phyloP scores from a whole-genome alignment of 2,113 vertebrate genomes.

The Forbesichthys agassizii region DNA sequence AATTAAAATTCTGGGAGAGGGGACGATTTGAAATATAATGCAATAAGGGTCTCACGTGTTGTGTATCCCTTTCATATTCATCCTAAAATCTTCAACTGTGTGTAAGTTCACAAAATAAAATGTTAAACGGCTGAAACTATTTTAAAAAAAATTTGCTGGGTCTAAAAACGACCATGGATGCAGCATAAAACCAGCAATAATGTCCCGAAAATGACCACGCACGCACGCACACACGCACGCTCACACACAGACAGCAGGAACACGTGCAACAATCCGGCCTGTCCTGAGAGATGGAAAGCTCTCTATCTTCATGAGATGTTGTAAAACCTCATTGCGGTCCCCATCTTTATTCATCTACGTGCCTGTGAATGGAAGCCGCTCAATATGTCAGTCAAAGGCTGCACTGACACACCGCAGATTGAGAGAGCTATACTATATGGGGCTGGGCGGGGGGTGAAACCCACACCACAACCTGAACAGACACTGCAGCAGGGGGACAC shows the following conservation, averaged over 20 bases:
- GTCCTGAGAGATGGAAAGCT: constrained; percentile 13
- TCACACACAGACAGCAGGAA: constrained; percentile 8
- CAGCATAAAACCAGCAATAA: no score
- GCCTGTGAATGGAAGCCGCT: constrained; percentile 61
- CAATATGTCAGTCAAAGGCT: constrained; percentile 67
- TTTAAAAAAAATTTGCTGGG: no score
- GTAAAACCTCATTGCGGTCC: constrained; percentile 61
- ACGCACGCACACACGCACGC: neutral
- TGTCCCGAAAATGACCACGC: no score
- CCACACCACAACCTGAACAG: constrained; percentile 62
- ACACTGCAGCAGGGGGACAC: constrained; percentile 65
- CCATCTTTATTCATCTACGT: constrained; percentile 70
- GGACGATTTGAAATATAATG: no score
- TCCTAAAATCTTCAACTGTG: no score
- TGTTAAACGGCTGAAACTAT: no score
- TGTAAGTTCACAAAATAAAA: no score
- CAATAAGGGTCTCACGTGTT: no score
- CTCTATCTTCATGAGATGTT: constrained; percentile 56
- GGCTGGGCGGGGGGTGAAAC: constrained; percentile 31
- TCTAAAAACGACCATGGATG: no score
- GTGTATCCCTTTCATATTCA: no score
- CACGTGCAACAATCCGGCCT: constrained; percentile 34
- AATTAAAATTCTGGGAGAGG: no score
- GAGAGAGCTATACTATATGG: neutral
- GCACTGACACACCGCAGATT: constrained; percentile 31